phyloP scores from a whole-genome alignment of 2,888 invertebrate species.

The Lamellibrachia columna region DNA sequence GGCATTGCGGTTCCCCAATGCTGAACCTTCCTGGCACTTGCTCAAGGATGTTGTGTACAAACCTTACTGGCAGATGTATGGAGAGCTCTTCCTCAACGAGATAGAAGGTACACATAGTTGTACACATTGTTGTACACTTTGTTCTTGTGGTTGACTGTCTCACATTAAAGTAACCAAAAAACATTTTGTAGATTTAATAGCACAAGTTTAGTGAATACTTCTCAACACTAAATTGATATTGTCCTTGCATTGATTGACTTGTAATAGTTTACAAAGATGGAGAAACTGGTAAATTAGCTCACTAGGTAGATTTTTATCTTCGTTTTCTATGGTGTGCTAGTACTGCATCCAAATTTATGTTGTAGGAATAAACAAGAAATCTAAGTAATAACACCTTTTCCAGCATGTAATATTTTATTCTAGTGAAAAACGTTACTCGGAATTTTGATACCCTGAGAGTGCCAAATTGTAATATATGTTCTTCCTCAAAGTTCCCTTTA shows the following conservation, averaged over 20 bases:
- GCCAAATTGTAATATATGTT: too few relatives aligned
- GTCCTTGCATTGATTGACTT: background rate
- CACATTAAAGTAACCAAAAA: background rate
- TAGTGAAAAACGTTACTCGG: too few relatives aligned
- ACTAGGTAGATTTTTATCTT: too few relatives aligned
- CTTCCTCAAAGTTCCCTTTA: too few relatives aligned
- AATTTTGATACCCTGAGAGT: too few relatives aligned
- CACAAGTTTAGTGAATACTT: background rate
- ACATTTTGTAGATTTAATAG: background rate
- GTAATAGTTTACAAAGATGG: background rate
- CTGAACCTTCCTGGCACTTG: constrained; percentile 51
- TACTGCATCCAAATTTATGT: too few relatives aligned
- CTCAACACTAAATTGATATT: background rate
- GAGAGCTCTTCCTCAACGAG: constrained; percentile 65
- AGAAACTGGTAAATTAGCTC: too few relatives aligned
- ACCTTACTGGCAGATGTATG: constrained; percentile 68
- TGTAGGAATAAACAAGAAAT: too few relatives aligned
- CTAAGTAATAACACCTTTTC: too few relatives aligned
- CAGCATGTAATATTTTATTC: too few relatives aligned
- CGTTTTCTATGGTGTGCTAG: too few relatives aligned
- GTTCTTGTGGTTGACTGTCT: background rate
- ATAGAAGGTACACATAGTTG: constrained; percentile 49
- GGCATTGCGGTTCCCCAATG: constrained; percentile 63
- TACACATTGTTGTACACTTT: background rate
- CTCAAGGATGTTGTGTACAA: constrained; percentile 62